A percentile compares a stretch with the other conserved stretches of the same genome.
phyloP scores from a whole-genome alignment of 1,140 invertebrate genomes.

The Probaryconus sp. region DNA sequence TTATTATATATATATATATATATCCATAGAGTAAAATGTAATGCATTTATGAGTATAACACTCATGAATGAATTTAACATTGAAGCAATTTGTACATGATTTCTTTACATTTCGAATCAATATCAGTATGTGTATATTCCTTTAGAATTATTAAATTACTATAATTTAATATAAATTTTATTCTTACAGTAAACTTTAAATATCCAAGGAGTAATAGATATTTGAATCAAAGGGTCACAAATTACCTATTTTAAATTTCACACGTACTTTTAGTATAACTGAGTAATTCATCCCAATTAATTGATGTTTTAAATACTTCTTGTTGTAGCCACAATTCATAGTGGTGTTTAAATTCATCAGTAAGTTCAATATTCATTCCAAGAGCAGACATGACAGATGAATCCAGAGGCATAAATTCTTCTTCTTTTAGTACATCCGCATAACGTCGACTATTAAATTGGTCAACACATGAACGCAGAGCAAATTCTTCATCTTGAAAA shows the following conservation, averaged over 20 bases:
- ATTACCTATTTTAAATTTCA: conserved; percentile 61
- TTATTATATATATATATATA: too few species aligned
- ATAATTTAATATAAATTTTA: too few species aligned
- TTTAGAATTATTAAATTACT: too few species aligned
- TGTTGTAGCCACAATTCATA: conserved; percentile 98
- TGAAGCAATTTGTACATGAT: too few species aligned
- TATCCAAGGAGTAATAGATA: too few species aligned
- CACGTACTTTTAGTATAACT: conserved; percentile 55
- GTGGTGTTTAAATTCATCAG: conserved; percentile 96
- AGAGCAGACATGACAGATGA: conserved; percentile 91
- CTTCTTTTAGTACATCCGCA: conserved; percentile 76
- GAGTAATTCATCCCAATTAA: conserved; percentile 86
- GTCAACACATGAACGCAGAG: conserved; percentile 94
- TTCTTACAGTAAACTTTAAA: too few species aligned
- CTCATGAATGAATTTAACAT: too few species aligned
- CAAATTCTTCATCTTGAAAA: conserved; percentile 98
- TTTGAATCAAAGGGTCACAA: too few species aligned
- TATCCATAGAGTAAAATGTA: too few species aligned
- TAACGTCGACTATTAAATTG: conserved; percentile 97
- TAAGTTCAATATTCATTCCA: conserved; percentile 88
- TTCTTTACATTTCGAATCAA: too few species aligned
- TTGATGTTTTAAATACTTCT: conserved; percentile 94
- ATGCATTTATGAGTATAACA: too few species aligned
- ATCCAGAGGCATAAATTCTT: conserved; percentile 91
- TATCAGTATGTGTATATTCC: too few species aligned